Evolutionary conservation across 2,113 vertebrate genomes (phyloP), one percentile per base, ranked within the genome.

Genomic region (Nothoprocta pentlandii): DNA sequence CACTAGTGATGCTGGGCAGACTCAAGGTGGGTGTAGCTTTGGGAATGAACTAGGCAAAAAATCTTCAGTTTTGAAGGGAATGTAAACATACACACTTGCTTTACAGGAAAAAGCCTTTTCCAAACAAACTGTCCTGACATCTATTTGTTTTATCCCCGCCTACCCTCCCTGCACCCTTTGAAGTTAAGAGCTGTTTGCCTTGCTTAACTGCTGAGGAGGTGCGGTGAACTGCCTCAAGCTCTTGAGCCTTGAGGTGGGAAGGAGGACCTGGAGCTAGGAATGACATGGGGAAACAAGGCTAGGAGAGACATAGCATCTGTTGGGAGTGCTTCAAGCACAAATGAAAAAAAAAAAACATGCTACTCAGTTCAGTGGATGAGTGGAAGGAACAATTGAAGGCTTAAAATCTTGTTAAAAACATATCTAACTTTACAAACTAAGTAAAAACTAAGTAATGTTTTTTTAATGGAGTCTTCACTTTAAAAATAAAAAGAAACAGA

Each of bases 191-290:
- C 92, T 88, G 42, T 17, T 14, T 79, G 90, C 79, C 81, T 90
- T 70, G 69, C 67, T 92, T 93, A 96, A 67, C 95, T 96, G 95
- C 96, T 96, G 78, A 90, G 92, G 92, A 91, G 81, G 49, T 88
- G 67, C 51, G 88, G 32, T 54, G 70, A 80, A 81, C 89, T 91
- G 78, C 91, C 90, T 92, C 81, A 49, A 85, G 73, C 95, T 97
- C 94, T 93, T 92, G 94, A 95, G 95, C 94, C 63, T 94, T 94
- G 92, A 85, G 93, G 83, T 97, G 96, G 91, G 94, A 97, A 97
- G 94, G 86, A 83, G 58, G 68, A 95, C 97, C 95, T 90, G 75
- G 22, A 93, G 94, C 92, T 85, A 75, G 63, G 70, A 62, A 62
- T 81, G 89, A 69, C 71, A 92, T 47, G 44, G 81, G 63, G 44